phyloP scores from a whole-genome alignment of 2,113 vertebrate genomes.

The Platycercus adscitus region DNA sequence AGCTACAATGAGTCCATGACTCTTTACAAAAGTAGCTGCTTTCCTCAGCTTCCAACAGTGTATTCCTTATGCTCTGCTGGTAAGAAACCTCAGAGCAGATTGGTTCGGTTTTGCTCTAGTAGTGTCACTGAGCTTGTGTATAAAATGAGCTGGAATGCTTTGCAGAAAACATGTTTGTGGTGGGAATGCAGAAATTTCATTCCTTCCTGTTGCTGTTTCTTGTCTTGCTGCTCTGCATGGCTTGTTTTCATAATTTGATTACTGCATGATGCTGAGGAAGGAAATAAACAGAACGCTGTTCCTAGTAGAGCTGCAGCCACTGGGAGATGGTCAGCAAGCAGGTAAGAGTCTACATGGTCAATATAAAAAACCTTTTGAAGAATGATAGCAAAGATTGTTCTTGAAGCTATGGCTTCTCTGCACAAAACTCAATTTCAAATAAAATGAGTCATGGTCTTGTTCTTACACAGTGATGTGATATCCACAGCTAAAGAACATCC shows the following conservation, averaged over 20 bases:
- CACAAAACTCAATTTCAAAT: not conserved
- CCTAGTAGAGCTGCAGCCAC: not conserved
- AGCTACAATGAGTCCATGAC: not conserved
- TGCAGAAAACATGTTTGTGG: not conserved
- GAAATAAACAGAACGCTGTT: not conserved
- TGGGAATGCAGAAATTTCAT: not conserved
- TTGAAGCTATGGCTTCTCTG: not conserved
- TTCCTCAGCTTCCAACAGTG: not conserved
- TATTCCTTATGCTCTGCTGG: not conserved
- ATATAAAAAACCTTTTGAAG: not conserved
- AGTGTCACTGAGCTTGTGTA: not conserved
- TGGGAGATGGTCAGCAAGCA: not conserved
- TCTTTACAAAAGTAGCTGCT: not conserved
- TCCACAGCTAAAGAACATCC: not conserved
- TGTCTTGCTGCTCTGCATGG: not conserved
- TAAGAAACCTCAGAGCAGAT: not conserved
- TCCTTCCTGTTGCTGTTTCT: not conserved
- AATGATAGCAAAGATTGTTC: not conserved
- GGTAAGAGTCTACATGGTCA: not conserved
- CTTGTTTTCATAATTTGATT: not conserved
- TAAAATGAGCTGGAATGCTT: not conserved
- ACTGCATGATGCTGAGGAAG: not conserved
- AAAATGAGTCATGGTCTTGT: not conserved
- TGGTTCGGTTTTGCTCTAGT: not conserved
- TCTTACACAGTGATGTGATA: not conserved